Conservation (phyloP, 2,797 vertebrate species). For the Okamejei kenojei region DNA sequence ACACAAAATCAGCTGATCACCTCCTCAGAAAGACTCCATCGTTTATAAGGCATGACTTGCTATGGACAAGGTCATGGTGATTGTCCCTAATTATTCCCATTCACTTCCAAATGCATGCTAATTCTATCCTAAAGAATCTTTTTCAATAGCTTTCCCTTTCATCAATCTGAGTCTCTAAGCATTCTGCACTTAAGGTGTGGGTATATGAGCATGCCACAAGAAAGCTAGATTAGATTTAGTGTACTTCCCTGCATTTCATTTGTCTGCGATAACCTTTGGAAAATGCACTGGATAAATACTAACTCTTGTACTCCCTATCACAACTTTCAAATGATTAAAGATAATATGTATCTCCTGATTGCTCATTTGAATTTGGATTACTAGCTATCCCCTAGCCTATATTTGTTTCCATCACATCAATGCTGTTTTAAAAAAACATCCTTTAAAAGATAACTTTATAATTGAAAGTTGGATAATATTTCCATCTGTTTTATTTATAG, state of each 20-base stretch:
- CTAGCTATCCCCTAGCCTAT: background rate
- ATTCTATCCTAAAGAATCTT: no score
- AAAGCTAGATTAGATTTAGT: background rate
- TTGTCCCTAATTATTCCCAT: no score
- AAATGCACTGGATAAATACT: background rate
- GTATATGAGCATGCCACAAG: background rate
- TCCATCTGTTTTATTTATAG: constrained; percentile 54
- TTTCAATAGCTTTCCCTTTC: no score
- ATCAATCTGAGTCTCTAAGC: background rate
- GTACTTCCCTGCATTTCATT: background rate
- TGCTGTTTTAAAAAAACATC: background rate
- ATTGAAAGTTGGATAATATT: constrained; percentile 30
- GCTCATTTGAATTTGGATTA: background rate
- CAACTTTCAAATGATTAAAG: background rate
- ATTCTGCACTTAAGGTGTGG: background rate
- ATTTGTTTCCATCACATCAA: background rate
- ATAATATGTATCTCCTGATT: background rate
- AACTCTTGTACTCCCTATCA: background rate
- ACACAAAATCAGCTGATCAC: background rate
- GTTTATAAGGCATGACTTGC: no score
- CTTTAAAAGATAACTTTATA: constrained; percentile 1
- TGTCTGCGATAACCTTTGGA: background rate
- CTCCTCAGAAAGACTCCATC: no score
- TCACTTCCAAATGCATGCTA: no score
- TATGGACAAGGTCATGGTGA: no score